Conservation (phyloP, 1,140 invertebrate species). For the Lordiphosa collinella region DNA sequence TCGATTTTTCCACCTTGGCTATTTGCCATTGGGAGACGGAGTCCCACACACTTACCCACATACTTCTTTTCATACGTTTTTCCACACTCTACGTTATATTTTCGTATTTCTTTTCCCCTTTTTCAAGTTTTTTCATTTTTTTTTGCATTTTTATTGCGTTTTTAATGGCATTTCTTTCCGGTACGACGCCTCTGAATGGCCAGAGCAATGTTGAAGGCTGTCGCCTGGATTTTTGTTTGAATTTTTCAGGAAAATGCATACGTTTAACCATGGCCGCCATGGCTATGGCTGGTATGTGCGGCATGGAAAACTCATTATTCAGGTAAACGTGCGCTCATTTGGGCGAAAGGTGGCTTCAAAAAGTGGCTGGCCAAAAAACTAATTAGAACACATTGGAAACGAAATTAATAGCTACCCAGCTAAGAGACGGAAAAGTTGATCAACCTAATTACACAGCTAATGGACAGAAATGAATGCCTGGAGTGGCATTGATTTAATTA, state of each 20-base stretch:
- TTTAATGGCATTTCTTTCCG: conserved; percentile 75
- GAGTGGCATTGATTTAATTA: conserved; percentile 68
- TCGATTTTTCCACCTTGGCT: conserved; percentile 74
- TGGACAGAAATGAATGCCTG: conserved; percentile 40
- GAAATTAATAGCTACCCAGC: conserved; percentile 38
- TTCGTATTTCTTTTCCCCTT: conserved; percentile 54
- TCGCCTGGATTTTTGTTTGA: conserved; percentile 24
- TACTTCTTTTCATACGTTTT: conserved; percentile 37
- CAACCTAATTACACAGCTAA: conserved; percentile 61
- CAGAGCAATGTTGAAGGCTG: conserved; percentile 54
- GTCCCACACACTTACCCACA: conserved; percentile 40
- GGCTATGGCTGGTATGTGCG: not conserved
- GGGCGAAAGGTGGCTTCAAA: conserved; percentile 37
- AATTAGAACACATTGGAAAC: conserved; percentile 59
- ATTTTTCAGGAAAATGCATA: conserved; percentile 15
- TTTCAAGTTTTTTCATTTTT: conserved; percentile 56
- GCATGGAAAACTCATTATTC: conserved; percentile 64
- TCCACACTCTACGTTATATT: conserved; percentile 52
- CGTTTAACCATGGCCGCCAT: conserved; percentile 1
- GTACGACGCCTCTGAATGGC: conserved; percentile 69
- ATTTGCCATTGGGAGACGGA: conserved; percentile 30
- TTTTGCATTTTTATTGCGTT: conserved; percentile 73
- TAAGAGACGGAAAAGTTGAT: conserved; percentile 34
- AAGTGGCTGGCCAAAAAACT: conserved; percentile 30
- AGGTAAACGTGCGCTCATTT: conserved; percentile 68